Conservation (phyloP, 2,797 vertebrate genomes). For the Threskiornis aethiopicus region DNA sequence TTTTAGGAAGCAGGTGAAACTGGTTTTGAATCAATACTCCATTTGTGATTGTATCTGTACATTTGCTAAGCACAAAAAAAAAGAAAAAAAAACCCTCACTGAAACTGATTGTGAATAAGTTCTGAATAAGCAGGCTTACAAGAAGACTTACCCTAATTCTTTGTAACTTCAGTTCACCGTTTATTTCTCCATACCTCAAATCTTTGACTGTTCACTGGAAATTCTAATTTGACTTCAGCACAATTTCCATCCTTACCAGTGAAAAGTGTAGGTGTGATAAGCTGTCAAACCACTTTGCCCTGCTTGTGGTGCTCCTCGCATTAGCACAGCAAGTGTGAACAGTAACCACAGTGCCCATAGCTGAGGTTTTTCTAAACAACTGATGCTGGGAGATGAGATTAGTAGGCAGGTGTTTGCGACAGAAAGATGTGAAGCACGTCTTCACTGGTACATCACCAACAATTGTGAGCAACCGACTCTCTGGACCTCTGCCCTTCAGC, state of each 20-base stretch:
- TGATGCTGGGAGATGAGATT: not conserved
- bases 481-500: constrained; percentile 2
- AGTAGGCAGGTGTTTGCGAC: not conserved
- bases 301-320: not conserved
- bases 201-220: not conserved
- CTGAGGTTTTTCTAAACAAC: not conserved
- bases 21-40: not conserved
- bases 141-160: not conserved
- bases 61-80: not conserved
- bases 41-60: not conserved
- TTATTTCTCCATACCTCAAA: not conserved
- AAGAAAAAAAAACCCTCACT: not conserved
- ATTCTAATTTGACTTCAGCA: not conserved
- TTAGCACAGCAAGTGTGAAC: not conserved
- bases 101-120: not conserved
- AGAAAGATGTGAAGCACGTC: not conserved
- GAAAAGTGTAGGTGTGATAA: not conserved
- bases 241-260: not conserved
- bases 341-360: not conserved
- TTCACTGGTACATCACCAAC: not conserved
- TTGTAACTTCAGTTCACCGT: not conserved
- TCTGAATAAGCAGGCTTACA: not conserved
- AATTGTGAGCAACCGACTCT: not conserved
- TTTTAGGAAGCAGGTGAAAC: not conserved
- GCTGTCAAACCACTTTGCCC: not conserved